Evolutionary conservation across 2,113 vertebrate genomes (phyloP).

Genomic region (Scomber colias): DNA sequence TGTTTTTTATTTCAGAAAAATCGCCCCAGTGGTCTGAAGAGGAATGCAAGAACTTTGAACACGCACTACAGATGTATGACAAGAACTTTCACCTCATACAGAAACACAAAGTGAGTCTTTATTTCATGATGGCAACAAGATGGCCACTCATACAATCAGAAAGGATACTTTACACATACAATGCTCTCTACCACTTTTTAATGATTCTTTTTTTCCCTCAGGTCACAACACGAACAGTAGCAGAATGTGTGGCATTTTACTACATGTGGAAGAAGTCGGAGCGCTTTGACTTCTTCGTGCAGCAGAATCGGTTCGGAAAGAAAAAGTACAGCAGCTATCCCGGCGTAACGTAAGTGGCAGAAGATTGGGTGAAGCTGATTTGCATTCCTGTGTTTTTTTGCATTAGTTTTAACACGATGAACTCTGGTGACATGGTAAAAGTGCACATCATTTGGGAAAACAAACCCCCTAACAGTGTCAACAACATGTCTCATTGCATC

Average conservation of each 20-base stretch:
- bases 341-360: slow-evolving; percentile 94
- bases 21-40: slow-evolving; percentile 97
- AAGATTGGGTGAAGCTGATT: neutral
- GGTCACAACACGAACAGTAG: slow-evolving; percentile 94
- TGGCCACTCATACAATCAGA: neutral
- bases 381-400: neutral
- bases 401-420: neutral
- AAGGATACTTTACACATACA: neutral
- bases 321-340: slow-evolving; percentile 98
- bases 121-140: neutral
- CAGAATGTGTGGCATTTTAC: slow-evolving; percentile 98
- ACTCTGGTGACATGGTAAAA: neutral
- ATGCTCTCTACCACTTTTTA: neutral
- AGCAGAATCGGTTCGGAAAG: slow-evolving; percentile 98
- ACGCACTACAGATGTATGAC: slow-evolving; percentile 95
- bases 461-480: neutral
- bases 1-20: slow-evolving; percentile 85
- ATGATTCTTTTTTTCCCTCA: slow-evolving; percentile 50
- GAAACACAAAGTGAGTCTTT: slow-evolving; percentile 93
- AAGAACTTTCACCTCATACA: slow-evolving; percentile 99
- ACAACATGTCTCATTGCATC: neutral
- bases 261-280: slow-evolving; percentile 99
- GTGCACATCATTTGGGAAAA: neutral
- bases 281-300: slow-evolving; percentile 97
- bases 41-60: slow-evolving; percentile 97